Evolutionary conservation across 2,113 vertebrate species (phyloP).

Genomic region (Craseonycteris thonglongyai): DNA sequence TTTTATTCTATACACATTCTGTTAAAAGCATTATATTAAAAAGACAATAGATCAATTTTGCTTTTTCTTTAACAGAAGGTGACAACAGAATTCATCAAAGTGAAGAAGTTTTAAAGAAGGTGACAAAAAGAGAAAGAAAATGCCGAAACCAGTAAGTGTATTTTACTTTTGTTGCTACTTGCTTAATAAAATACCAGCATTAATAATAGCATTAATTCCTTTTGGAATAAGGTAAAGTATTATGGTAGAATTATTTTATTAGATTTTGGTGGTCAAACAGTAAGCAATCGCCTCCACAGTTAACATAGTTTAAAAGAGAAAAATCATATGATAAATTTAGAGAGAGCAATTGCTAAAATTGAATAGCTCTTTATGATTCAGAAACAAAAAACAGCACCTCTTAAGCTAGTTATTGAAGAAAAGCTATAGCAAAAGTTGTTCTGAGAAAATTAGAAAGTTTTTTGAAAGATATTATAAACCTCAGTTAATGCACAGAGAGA

Average conservation of each 20-base stretch:
- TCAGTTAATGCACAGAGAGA: background rate
- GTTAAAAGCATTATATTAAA: background rate
- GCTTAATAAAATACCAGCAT: background rate
- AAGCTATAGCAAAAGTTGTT: background rate
- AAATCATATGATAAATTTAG: background rate
- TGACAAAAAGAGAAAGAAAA: constrained; percentile 62
- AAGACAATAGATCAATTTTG: background rate
- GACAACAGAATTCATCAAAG: constrained; percentile 26
- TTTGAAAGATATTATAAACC: background rate
- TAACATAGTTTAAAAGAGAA: background rate
- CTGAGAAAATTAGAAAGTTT: background rate
- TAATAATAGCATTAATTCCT: background rate
- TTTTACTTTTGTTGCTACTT: background rate
- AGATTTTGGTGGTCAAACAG: background rate
- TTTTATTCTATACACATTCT: background rate
- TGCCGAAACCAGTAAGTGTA: constrained; percentile 71
- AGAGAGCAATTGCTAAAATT: background rate
- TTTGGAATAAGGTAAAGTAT: background rate
- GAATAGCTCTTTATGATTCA: background rate
- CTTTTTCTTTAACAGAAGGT: constrained; percentile 47
- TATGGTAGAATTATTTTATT: background rate
- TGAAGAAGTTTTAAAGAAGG: constrained; percentile 47
- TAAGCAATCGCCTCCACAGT: background rate
- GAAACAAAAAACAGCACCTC: background rate
- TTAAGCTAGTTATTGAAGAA: background rate